phyloP scores from a whole-genome alignment of 2,888 invertebrate species.

The Prenolepis imparis region DNA sequence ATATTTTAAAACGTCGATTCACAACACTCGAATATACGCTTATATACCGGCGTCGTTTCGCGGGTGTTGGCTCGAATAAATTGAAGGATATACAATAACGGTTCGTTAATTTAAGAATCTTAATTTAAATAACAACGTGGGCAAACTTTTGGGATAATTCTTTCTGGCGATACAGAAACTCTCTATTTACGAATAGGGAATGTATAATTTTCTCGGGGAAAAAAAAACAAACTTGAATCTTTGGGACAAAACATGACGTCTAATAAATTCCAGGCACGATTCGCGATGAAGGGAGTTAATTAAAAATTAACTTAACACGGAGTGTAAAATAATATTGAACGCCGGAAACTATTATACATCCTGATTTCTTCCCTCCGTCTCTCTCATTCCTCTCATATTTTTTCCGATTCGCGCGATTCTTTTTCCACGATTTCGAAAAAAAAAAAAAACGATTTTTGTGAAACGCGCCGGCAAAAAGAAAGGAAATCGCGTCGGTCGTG shows the following conservation, averaged over 20 bases:
- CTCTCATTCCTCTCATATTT: conserved; percentile 38
- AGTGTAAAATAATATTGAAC: conserved; percentile 71
- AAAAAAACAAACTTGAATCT: conserved; percentile 1
- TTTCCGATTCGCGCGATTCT: neutral
- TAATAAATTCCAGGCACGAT: conserved; percentile 67
- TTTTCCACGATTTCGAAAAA: conserved; percentile 19
- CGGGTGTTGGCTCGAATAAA: neutral
- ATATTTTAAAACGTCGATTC: conserved; percentile 65
- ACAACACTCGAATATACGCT: neutral
- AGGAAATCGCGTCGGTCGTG: conserved; percentile 55
- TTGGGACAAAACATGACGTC: neutral
- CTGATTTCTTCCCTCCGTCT: conserved; percentile 28
- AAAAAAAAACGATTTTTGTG: conserved; percentile 62
- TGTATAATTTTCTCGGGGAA: neutral
- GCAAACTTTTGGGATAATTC: neutral
- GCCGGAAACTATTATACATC: conserved; percentile 46
- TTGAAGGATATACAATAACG: conserved; percentile 7
- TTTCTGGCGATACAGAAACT: neutral
- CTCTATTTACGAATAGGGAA: neutral
- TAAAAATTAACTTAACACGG: conserved; percentile 64
- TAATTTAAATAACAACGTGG: neutral
- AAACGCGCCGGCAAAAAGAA: conserved; percentile 56
- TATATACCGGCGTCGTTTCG: neutral
- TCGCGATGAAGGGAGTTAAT: conserved; percentile 63
- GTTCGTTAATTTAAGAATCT: neutral